phyloP scores from a whole-genome alignment of 2,113 vertebrate genomes.

The Xiphorhynchus elegans region DNA sequence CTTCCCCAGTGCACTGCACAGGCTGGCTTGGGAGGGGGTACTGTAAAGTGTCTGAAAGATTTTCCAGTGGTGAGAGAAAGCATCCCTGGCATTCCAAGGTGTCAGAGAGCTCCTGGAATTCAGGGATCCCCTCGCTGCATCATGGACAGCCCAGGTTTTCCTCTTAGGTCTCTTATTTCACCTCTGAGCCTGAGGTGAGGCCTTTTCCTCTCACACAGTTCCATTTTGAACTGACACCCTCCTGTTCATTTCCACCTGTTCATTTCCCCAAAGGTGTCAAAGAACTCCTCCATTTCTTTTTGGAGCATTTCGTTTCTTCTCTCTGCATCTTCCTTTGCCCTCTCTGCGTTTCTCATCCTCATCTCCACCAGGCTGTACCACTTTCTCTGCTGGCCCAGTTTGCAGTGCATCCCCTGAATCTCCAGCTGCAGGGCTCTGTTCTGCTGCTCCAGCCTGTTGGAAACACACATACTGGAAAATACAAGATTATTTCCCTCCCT shows the following conservation, averaged over 20 bases:
- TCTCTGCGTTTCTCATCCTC: conserved; percentile 75
- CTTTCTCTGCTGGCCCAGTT: conserved; percentile 77
- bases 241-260: conserved; percentile 75
- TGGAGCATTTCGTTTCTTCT: conserved; percentile 77
- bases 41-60: too few species aligned
- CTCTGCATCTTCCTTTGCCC: conserved; percentile 72
- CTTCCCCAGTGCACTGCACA: fast-evolving
- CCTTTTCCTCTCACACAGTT: not conserved
- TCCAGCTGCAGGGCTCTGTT: conserved; percentile 75
- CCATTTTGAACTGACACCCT: conserved; percentile 41
- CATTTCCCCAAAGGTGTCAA: conserved; percentile 81
- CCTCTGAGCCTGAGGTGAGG: not conserved
- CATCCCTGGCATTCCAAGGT: not conserved
- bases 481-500: not conserved
- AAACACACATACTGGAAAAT: not conserved
- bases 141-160: fast-evolving
- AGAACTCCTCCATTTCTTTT: conserved; percentile 83
- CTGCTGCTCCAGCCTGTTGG: conserved; percentile 78
- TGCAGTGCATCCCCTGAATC: conserved; percentile 66
- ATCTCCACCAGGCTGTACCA: conserved; percentile 72
- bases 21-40: not conserved
- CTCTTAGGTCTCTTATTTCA: not conserved
- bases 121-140: fast-evolving
- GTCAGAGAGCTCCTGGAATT: not conserved
- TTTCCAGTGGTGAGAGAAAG: not conserved